Evolutionary conservation across 2,888 invertebrate species (phyloP).

Genomic region (Pediacus dermestoides): DNA sequence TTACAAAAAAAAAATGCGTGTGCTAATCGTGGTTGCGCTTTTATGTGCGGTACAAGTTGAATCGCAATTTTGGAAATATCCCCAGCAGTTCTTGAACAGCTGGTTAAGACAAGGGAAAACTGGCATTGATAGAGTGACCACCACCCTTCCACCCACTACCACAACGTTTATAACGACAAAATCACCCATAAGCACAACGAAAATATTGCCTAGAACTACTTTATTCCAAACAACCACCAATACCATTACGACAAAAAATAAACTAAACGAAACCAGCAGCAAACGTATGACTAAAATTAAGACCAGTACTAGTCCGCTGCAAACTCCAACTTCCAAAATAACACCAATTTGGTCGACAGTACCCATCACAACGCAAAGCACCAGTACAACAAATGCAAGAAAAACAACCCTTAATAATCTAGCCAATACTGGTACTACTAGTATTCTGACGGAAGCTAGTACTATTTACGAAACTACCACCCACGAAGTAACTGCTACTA

Average conservation of each 20-base stretch:
- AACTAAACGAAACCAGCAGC: constrained; percentile 10
- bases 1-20: constrained; percentile 40
- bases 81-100: constrained; percentile 37
- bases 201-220: constrained; percentile 10
- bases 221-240: constrained; percentile 8
- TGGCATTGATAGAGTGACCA: constrained; percentile 27
- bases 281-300: constrained; percentile 14
- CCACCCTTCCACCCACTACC: constrained; percentile 14
- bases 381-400: constrained; percentile 37
- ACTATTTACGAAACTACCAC: constrained; percentile 57
- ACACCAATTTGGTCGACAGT: constrained; percentile 30
- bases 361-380: constrained; percentile 31
- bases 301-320: constrained; percentile 10
- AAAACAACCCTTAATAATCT: constrained; percentile 24
- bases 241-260: constrained; percentile 15
- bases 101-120: constrained; percentile 44
- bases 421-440: constrained; percentile 24
- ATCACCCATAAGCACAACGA: constrained; percentile 12
- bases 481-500: constrained; percentile 53
- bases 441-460: constrained; percentile 29
- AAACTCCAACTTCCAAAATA: constrained; percentile 33
- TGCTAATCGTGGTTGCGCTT: constrained; percentile 32
- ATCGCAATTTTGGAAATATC: constrained; percentile 43
- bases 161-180: constrained; percentile 18
- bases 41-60: constrained; percentile 38